These are phyloP conservation scores for Acholoe squamosa DNA, from an alignment of 2,888 invertebrate genomes.

Conservation along the genomic window DNA sequence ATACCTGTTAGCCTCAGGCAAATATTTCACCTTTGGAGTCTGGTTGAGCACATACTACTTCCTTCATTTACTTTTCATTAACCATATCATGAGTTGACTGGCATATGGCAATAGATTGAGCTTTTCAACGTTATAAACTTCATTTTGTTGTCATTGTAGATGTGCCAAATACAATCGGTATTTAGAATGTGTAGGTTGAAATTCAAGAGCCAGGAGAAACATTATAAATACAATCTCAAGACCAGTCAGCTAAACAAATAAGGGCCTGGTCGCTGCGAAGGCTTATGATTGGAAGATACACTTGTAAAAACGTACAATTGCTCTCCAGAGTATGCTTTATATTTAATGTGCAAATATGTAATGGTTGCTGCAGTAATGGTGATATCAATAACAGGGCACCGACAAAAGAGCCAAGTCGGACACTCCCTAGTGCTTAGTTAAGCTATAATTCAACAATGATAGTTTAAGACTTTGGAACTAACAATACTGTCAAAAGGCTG, in stretches of 20 bases:
- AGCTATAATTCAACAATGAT: not conserved
- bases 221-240: constrained; percentile 24
- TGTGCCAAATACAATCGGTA: too few species aligned
- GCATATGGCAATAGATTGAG: too few species aligned
- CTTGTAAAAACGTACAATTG: constrained; percentile 54
- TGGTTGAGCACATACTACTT: constrained; percentile 7
- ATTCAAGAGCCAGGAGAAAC: not conserved
- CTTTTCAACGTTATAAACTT: too few species aligned
- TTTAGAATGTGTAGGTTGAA: not conserved
- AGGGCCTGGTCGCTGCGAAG: not conserved
- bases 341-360: constrained; percentile 55
- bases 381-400: constrained; percentile 43
- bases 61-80: constrained; percentile 27
- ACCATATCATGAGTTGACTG: not conserved
- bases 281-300: constrained; percentile 30
- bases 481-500: too few species aligned
- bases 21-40: constrained; percentile 39
- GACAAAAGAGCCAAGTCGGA: not conserved
- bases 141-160: too few species aligned
- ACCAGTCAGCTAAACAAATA: constrained; percentile 8
- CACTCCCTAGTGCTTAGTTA: not conserved
- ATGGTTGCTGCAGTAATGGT: constrained; percentile 31
- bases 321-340: constrained; percentile 45
- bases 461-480: not conserved
- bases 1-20: not conserved